Base-by-base conservation (phyloP, 1,140 invertebrate genomes). In the Orchesella cincta region DNA sequence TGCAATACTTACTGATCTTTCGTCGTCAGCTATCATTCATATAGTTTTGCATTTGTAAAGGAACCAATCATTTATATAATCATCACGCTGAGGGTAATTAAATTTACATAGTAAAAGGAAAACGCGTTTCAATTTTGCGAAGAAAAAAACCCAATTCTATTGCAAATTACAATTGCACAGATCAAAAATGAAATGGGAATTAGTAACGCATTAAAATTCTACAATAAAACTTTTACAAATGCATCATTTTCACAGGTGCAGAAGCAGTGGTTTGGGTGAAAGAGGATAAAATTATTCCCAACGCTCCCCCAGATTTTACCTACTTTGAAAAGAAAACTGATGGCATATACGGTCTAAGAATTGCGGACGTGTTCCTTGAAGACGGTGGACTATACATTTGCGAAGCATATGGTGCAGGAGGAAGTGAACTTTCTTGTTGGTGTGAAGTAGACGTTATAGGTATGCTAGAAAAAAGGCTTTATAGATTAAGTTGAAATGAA, bases 321-420 rank as follows among this genome's bases (percentile, higher is more conserved):
- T 90, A 92, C 82, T 85, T 90, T 35, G 86, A 89, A 80, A 62
- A 78, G 5, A 72, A 29, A 71, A 46, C 46, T 18, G 39, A 36
- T 23, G 77, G 57, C 20, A 71, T 71, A 14, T 88, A 89, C 70
- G 88, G 88, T 67, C 86, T 94, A 34, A 85, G 88, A 33, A 87
- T 94, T 46, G 85, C 87, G 16, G 90, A 93, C 82, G 87, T 89
- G 36, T 90, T 90, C 81, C 84, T 87, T 28, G 87, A 91, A 81
- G 92, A 93, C 84, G 87, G 88, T 36, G 93, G 92, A n/a, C 85
- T 88, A 54, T 94, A 93, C 83, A 87, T 87, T 74, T 93, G 92
- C 81, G 88, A 89, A 78, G 89, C 90, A 2, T 88, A 90, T 81
- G 77, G 84, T 34, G 87, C 86, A 81, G 90, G 90, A 1, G 88